A percentile compares a stretch with the other conserved stretches of the same genome.
Evolutionary conservation across 1,140 invertebrate species (phyloP).

Genomic region (Acyrthosiphon pisum): DNA sequence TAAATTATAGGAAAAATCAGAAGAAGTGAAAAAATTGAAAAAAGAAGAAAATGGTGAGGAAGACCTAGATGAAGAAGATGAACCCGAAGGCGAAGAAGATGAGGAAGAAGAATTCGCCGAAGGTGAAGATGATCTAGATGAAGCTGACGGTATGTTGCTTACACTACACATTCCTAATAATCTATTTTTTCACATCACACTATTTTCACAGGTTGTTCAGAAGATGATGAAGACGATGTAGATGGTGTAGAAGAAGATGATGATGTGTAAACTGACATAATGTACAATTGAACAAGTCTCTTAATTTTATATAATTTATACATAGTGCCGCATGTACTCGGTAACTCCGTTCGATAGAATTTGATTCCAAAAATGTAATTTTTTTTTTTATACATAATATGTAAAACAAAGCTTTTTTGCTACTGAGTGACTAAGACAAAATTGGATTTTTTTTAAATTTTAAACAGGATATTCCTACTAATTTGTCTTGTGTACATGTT

Average conservation of each 20-base stretch:
- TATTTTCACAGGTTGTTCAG: constrained; percentile 42
- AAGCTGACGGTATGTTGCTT: constrained; percentile 45
- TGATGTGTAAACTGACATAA: constrained; percentile 56
- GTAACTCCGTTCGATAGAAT: constrained; percentile 56
- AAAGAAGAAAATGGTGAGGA: constrained; percentile 52
- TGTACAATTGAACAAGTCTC: constrained; percentile 57
- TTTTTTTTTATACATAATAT: constrained; percentile 54
- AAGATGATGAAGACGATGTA: constrained; percentile 45
- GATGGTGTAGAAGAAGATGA: constrained; percentile 48
- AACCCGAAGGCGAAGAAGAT: constrained; percentile 46
- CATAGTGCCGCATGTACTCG: constrained; percentile 56
- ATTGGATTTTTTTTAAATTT: constrained; percentile 36
- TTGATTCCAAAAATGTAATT: constrained; percentile 55
- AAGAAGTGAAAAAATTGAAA: constrained; percentile 53
- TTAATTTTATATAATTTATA: constrained; percentile 58
- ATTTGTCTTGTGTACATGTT: constrained; percentile 55
- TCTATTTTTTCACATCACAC: neutral
- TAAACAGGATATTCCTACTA: constrained; percentile 49
- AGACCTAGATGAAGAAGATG: constrained; percentile 53
- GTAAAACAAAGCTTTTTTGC: constrained; percentile 55
- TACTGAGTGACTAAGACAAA: constrained; percentile 56
- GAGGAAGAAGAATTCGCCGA: constrained; percentile 51
- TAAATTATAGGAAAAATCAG: constrained; percentile 39
- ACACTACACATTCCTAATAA: neutral
- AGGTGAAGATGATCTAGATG: constrained; percentile 52